These are phyloP conservation scores for Parus major DNA, from an alignment of 2,113 vertebrate genomes.

Conservation along the genomic window DNA sequence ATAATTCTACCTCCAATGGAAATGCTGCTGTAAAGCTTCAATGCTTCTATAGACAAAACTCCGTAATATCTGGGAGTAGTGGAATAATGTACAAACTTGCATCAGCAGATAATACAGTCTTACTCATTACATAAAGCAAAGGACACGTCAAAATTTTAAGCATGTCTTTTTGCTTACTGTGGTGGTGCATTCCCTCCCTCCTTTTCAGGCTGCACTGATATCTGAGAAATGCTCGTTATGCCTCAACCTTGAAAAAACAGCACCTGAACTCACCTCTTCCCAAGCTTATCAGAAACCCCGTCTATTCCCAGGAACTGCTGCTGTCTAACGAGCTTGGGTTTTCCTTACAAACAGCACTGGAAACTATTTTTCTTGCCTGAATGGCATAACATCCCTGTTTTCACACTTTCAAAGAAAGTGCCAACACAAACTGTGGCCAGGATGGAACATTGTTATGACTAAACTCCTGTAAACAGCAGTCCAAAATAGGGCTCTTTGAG, in stretches of 20 bases:
- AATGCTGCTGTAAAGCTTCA: not conserved
- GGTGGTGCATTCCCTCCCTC: not conserved
- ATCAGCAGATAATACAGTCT: not conserved
- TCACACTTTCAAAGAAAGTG: not conserved
- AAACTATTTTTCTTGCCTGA: not conserved
- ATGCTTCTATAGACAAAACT: not conserved
- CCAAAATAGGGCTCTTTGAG: not conserved
- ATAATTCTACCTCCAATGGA: not conserved
- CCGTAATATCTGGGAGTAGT: not conserved
- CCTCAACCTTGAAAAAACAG: not conserved
- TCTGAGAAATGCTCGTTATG: not conserved
- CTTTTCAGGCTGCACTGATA: not conserved
- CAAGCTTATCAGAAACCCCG: not conserved
- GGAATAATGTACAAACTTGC: not conserved
- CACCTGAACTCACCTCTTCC: not conserved
- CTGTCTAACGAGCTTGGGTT: accelerated
- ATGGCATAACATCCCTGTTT: not conserved
- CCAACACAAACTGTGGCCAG: not conserved
- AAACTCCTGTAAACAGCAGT: not conserved
- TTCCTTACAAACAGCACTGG: not conserved
- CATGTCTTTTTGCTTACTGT: not conserved
- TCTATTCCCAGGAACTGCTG: not conserved
- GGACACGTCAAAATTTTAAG: not conserved
- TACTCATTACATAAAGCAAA: not conserved
- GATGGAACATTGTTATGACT: not conserved